Conservation (phyloP, 2,113 vertebrate species). For the Nesogale talazaci region DNA sequence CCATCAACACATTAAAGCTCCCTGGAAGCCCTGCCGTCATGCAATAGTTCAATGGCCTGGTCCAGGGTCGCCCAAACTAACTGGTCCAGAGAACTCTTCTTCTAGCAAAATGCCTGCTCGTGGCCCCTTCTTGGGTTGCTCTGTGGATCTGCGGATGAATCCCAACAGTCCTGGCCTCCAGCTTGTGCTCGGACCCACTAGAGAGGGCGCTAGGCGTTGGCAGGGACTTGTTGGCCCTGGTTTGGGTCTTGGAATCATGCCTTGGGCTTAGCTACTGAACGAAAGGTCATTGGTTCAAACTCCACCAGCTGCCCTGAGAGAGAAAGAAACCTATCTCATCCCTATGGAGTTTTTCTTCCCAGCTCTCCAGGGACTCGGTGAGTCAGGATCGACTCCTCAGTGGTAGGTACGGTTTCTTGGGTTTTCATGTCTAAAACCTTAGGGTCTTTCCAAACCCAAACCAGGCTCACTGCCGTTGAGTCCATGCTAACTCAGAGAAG, state of each 20-base stretch:
- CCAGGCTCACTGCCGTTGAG: background rate
- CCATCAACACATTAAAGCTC: background rate
- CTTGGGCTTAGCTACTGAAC: too few species aligned
- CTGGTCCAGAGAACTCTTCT: background rate
- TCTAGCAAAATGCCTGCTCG: background rate
- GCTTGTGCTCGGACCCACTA: background rate
- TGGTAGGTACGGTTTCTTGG: too few species aligned
- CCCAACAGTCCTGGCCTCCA: background rate
- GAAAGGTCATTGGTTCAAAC: too few species aligned
- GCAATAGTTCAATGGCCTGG: background rate
- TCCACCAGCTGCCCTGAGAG: too few species aligned
- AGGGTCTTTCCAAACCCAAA: background rate
- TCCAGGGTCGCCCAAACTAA: background rate
- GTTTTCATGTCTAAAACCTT: background rate
- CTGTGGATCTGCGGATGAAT: background rate
- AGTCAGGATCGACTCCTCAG: too few species aligned
- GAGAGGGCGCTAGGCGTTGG: background rate
- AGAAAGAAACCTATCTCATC: too few species aligned
- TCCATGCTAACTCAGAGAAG: too few species aligned
- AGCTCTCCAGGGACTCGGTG: too few species aligned
- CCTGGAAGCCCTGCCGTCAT: background rate
- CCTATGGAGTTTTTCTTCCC: too few species aligned
- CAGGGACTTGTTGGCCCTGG: too few species aligned
- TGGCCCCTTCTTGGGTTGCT: background rate
- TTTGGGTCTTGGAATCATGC: too few species aligned